These are phyloP conservation scores for Typhlomys cinereus DNA, from an alignment of 2,113 vertebrate genomes.

Conservation along the genomic window DNA sequence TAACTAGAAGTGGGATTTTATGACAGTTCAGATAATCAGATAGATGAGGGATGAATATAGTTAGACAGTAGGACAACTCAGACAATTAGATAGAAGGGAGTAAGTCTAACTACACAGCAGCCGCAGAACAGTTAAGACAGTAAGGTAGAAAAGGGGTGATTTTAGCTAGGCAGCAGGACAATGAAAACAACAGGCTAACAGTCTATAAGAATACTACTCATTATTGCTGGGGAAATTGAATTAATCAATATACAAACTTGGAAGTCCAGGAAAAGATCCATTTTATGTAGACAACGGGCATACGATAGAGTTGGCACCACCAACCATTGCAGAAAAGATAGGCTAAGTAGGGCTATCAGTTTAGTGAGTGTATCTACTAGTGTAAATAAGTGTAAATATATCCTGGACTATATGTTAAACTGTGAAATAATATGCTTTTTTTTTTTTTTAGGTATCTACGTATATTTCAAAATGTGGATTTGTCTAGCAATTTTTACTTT, in stretches of 20 bases:
- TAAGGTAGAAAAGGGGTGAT: background rate
- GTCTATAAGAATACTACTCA: background rate
- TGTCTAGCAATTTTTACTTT: constrained; percentile 99
- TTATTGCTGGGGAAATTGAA: background rate
- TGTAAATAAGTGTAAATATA: background rate
- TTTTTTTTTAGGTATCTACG: constrained; percentile 91
- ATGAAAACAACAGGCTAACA: background rate
- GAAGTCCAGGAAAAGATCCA: background rate
- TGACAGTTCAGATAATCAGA: too few species aligned
- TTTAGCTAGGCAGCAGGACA: background rate
- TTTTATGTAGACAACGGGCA: background rate
- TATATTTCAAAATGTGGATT: constrained; percentile 98
- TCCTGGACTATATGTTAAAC: background rate
- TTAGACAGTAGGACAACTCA: too few species aligned
- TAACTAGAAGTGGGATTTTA: too few species aligned
- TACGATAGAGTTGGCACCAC: background rate
- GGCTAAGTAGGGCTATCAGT: background rate
- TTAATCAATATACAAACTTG: background rate
- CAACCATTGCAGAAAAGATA: background rate
- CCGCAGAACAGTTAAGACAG: background rate
- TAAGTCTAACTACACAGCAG: background rate
- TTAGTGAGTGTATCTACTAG: background rate
- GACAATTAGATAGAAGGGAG: background rate
- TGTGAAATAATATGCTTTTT: constrained; percentile 37
- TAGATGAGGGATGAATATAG: too few species aligned